Conservation (phyloP, 2,113 vertebrate species). For the Xenopus tropicalis region UCB_Xtro_10.0 CM004445.2:139165501-139166000, state of each 20-base stretch:
- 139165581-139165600: slow-evolving; percentile 3
- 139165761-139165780: not conserved
- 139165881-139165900: slow-evolving; percentile 83
- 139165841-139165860: slow-evolving; percentile 67
- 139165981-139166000: slow-evolving; percentile 75
- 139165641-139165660: not conserved
- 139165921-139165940: slow-evolving; percentile 72
- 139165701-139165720: not conserved
- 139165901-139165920: slow-evolving; percentile 76
- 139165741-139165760: not conserved
- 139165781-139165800: slow-evolving; percentile 83
- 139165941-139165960: slow-evolving; percentile 86
- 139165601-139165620: no score
- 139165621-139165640: no score
- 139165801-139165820: slow-evolving; percentile 78
- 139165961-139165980: slow-evolving; percentile 81
- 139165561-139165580: not conserved
- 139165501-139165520: not conserved
- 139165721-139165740: not conserved
- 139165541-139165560: no score
- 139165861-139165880: slow-evolving; percentile 75
- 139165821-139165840: slow-evolving; percentile 59
- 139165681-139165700: slow-evolving; percentile 19
- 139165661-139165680: not conserved
- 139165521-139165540: not conserved